Percentiles rank a stretch among this genome's conserved stretches.
Evolutionary conservation across 2,113 vertebrate genomes (phyloP).

Genomic region (Lepidothrix coronata): DNA sequence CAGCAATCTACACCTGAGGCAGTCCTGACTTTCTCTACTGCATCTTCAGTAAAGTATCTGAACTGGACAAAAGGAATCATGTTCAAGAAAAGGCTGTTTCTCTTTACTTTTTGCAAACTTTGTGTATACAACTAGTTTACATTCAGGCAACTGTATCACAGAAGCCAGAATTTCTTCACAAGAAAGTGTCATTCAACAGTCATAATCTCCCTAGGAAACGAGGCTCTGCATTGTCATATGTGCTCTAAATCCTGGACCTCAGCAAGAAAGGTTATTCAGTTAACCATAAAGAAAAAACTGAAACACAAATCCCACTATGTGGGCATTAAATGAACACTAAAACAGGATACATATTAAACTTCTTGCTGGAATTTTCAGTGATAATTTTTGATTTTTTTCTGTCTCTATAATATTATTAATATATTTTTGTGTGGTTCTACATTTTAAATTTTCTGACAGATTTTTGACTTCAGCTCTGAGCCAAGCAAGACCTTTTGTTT

Average conservation of each 20-base stretch:
- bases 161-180: not conserved
- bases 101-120: not conserved
- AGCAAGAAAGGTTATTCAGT: not conserved
- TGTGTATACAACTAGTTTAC: not conserved
- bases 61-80: not conserved
- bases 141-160: not conserved
- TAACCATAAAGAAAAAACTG: not conserved
- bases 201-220: not conserved
- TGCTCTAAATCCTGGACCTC: not conserved
- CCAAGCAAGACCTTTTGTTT: not conserved
- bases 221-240: not conserved
- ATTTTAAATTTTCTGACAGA: not conserved
- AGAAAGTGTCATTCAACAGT: not conserved
- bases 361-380: not conserved
- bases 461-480: slow-evolving; percentile 1
- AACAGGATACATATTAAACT: not conserved
- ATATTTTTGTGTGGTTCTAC: not conserved
- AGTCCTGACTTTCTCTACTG: not conserved
- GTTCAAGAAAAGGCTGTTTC: not conserved
- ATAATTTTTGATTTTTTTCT: not conserved
- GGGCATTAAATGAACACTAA: not conserved
- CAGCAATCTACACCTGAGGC: not conserved
- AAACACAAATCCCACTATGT: not conserved
- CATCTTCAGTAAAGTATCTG: not conserved
- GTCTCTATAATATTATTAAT: not conserved